Base-by-base conservation (phyloP, 2,797 vertebrate species). In the Artibeus jamaicensis region DNA sequence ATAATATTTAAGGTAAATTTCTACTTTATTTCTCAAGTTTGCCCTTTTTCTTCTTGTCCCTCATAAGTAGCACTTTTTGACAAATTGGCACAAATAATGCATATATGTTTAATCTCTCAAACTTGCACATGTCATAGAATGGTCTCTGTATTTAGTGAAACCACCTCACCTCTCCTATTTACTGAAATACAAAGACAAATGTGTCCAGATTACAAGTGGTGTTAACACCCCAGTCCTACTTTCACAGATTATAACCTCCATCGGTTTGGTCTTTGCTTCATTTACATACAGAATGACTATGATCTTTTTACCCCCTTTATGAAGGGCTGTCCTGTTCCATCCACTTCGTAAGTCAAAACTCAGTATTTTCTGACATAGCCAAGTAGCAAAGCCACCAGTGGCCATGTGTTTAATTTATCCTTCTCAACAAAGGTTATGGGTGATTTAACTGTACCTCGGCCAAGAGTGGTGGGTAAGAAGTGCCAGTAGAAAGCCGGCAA, bases 401-500 rank as follows among this genome's bases (percentile, higher is more conserved):
- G 26, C 46, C 4, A 0, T 34, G 19, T 42, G 22, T 68, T 68
- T 50, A 42, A 32, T 26, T 70, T 37, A 21, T 21, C 73, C 32
- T 44, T 74, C 62, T 78, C 74, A 59, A 22, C 87, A 82, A 79
- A 65, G 55, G 15, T 19, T 32, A 26, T 24, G 46, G 55, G 29
- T 67, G 34, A 65, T n/a, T 42, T 46, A 78, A 96, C 86, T 53
- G 55, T 97, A 98, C 98, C 98, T 98, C 78, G 97, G 96, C 98
- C 98, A 98, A 42, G 98, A 97, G 4, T 98, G 98, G 18, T 93
- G 97, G 37, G 97, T 37, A 55, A 98, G 78, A 42, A 97, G 48
- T 22, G 98, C 97, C 89, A 98, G 91, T 71, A 98, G 53, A 86
- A 98, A 98, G 71, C 98, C 98, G 5, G 59, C 1, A 9, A 89